Evolutionary conservation across 2,888 invertebrate genomes (phyloP), one percentile per base, ranked within the genome.

Genomic region (Oligia fasciuncula): DNA sequence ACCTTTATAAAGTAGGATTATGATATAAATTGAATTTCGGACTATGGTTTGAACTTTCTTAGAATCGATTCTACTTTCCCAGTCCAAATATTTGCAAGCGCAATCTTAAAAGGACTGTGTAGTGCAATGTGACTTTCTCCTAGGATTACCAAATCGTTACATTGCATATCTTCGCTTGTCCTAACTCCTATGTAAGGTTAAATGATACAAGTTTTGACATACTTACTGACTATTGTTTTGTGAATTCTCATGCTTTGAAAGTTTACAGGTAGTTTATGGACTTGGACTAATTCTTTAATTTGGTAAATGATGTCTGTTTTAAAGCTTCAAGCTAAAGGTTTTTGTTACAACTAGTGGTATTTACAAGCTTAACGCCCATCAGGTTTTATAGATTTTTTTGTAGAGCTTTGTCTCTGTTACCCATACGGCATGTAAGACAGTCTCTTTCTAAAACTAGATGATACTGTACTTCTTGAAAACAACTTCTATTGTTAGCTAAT

Each of bases 51-150:
- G 23, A 78, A 76, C 81, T 85, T 87, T 89, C 81, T 75, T 84
- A 51, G 62, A 11, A 49, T 85, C 76, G 73, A 73, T 80, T 79
- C 60, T 75, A 79, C 89, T 90, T 89, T 89, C 89, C 85, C 84
- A 87, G 72, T 79, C 79, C 81, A 81, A 90, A 89, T 88, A 83
- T 90, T 87, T 75, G 84, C 81, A 74, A 85, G 75, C 81, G n/a
- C 23, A 65, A 23, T 82, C 85, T 81, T 82, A 85, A 79, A 90
- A 83, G 90, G 86, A 79, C 43, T 76, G 72, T 76, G 46, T 67
- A 66, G n/a, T 82, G 72, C 79, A 82, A 72, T 77, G 71, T 69
- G 72, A 77, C 89, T 89, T 90, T 90, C 89, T 84, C 85, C 77
- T 77, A 79, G 75, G 73, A 83, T 90, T 83, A 87, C 77, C 43